A percentile compares a stretch with the other conserved stretches of the same genome.
phyloP scores from a whole-genome alignment of 2,113 vertebrate genomes.

The Lepidiolamprologus cunningtoni region DNA sequence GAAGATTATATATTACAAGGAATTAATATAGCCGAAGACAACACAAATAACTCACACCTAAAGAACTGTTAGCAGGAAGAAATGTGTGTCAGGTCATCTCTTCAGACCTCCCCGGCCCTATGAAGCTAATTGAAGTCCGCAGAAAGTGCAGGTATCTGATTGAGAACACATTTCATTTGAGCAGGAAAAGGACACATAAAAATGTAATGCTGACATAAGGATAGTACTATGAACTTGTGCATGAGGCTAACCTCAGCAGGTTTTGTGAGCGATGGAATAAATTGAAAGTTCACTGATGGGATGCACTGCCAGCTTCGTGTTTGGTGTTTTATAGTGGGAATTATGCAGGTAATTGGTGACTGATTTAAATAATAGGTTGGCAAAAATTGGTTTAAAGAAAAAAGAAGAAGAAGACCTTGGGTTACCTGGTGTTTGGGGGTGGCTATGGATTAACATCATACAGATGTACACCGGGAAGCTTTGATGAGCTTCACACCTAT shows the following conservation, averaged over 20 bases:
- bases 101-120: neutral
- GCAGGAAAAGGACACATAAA: neutral
- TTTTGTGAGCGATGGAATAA: neutral
- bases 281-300: neutral
- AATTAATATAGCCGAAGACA: neutral
- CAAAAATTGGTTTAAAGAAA: neutral
- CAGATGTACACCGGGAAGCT: neutral
- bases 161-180: neutral
- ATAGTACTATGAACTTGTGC: neutral
- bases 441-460: neutral
- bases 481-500: neutral
- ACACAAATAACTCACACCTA: neutral
- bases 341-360: neutral
- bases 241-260: neutral
- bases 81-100: neutral
- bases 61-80: neutral
- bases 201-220: neutral
- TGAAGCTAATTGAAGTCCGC: neutral
- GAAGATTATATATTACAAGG: neutral
- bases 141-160: neutral
- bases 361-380: slow-evolving; percentile 3
- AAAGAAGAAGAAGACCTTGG: neutral
- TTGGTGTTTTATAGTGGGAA: neutral
- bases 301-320: neutral
- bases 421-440: neutral